These are phyloP conservation scores for Drosophila arizonae DNA, from an alignment of 1,140 invertebrate genomes.

Conservation along the genomic window DNA sequence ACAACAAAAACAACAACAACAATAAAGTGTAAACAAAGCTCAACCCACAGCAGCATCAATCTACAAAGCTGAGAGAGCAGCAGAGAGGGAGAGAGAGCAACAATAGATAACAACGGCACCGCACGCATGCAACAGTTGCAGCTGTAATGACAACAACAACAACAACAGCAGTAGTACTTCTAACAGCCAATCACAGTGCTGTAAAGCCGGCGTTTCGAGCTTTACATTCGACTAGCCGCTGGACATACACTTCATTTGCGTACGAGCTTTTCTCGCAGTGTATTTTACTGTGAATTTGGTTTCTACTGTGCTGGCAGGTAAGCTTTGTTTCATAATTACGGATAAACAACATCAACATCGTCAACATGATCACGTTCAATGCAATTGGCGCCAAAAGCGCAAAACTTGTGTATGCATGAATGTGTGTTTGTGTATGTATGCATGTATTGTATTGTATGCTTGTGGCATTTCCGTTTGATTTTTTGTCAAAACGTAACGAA, in stretches of 20 bases:
- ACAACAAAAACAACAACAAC: constrained; percentile 8
- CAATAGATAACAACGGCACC: constrained; percentile 11
- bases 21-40: neutral
- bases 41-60: constrained; percentile 1
- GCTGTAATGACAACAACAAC: constrained; percentile 25
- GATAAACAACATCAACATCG: neutral
- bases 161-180: neutral
- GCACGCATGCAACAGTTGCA: constrained; percentile 65
- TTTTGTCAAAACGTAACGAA: neutral
- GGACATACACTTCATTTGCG: neutral
- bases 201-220: constrained; percentile 31
- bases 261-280: constrained; percentile 5
- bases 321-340: constrained; percentile 5
- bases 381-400: constrained; percentile 13
- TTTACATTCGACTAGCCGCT: neutral
- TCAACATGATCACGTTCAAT: neutral
- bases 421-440: neutral
- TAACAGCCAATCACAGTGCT: constrained; percentile 45
- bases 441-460: neutral
- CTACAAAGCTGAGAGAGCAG: neutral
- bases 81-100: constrained; percentile 6
- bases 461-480: neutral
- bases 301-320: constrained; percentile 15
- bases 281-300: neutral
- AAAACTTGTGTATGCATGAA: neutral